Percentiles rank a stretch among this genome's conserved stretches.
phyloP scores from a whole-genome alignment of 2,888 invertebrate species.

The Eilema griseolum region DNA sequence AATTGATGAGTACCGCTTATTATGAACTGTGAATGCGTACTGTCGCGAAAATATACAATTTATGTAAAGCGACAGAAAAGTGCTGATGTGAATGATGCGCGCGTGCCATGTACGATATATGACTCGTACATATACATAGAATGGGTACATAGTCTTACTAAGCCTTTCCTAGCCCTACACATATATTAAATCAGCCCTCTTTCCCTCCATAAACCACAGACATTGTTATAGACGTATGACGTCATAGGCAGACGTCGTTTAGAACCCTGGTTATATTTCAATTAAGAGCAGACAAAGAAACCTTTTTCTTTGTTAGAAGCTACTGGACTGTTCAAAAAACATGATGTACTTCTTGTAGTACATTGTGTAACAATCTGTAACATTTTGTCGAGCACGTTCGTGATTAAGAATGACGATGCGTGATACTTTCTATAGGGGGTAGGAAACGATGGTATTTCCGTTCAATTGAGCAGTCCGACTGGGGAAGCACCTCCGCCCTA shows the following conservation, averaged over 20 bases:
- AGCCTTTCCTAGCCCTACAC: neutral
- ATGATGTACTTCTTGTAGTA: neutral
- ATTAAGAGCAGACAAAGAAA: conserved; percentile 33
- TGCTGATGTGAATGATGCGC: no score
- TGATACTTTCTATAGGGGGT: no score
- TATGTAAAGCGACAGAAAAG: no score
- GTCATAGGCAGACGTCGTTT: neutral
- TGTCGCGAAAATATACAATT: no score
- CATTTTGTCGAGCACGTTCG: neutral
- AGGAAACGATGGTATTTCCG: no score
- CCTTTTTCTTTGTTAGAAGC: conserved; percentile 19
- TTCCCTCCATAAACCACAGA: neutral
- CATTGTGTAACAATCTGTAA: neutral
- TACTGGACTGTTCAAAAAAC: conserved; percentile 11
- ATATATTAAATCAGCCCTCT: neutral
- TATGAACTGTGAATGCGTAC: no score
- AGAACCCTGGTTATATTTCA: conserved; percentile 31
- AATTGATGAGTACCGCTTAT: no score
- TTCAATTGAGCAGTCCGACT: no score
- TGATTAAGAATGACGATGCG: neutral
- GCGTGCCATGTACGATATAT: no score
- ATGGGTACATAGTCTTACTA: neutral
- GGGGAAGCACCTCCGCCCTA: no score
- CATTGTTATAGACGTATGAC: conserved; percentile 16
- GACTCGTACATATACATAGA: no score